These are phyloP conservation scores for Melozone crissalis DNA, from an alignment of 2,113 vertebrate species.

Conservation along the genomic window DNA sequence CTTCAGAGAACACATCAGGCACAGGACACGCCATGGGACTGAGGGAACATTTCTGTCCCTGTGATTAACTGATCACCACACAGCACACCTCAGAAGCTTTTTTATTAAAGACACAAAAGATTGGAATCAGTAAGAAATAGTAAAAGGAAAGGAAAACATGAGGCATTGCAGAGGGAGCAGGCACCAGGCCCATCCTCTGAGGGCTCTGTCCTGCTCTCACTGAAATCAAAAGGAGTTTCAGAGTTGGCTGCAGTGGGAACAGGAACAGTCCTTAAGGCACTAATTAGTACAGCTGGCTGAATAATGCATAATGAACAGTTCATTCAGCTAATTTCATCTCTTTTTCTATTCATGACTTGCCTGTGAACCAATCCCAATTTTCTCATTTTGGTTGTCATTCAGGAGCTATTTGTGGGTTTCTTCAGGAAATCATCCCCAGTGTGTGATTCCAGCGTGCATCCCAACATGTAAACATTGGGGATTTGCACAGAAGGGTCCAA, in stretches of 20 bases:
- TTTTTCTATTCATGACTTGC: constrained; percentile 48
- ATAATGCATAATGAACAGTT: constrained; percentile 63
- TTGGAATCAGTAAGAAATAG: constrained; percentile 5
- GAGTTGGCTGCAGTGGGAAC: constrained; percentile 54
- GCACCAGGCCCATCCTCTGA: constrained; percentile 1
- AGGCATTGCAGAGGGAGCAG: constrained; percentile 17
- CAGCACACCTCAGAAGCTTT: background rate
- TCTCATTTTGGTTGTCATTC: constrained; percentile 23
- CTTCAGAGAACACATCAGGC: background rate
- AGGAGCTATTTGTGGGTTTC: constrained; percentile 54
- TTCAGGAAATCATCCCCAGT: constrained; percentile 20
- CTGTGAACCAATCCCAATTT: background rate
- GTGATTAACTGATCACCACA: background rate
- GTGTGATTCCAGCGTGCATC: background rate
- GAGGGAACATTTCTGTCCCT: background rate
- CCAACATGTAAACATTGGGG: background rate
- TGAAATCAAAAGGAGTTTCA: constrained; percentile 47
- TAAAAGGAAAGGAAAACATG: background rate
- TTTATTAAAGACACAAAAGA: background rate
- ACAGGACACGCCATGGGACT: background rate
- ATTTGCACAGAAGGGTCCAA: background rate
- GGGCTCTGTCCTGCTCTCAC: constrained; percentile 30
- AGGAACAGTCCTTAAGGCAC: constrained; percentile 64
- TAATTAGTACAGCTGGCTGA: constrained; percentile 67
- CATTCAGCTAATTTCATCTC: constrained; percentile 65